A percentile compares a stretch with the other conserved stretches of the same genome.
Evolutionary conservation across 2,113 vertebrate species (phyloP).

Genomic region (Cromileptes altivelis): DNA sequence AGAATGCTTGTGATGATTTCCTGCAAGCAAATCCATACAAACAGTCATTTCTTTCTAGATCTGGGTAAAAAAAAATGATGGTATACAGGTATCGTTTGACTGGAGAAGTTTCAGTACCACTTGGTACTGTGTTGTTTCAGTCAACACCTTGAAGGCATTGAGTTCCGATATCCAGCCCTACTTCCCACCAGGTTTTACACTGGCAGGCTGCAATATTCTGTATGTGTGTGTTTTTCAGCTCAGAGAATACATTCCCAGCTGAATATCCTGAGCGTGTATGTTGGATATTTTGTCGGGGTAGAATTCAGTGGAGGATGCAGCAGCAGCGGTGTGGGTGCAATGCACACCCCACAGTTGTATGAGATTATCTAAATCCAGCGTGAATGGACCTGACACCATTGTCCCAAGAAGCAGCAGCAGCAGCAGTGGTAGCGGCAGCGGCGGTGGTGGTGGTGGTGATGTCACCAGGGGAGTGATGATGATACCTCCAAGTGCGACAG

Average conservation of each 20-base stretch:
- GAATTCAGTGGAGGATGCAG: constrained; percentile 64
- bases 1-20: too few relatives aligned
- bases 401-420: constrained; percentile 72
- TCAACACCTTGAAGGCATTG: too few relatives aligned
- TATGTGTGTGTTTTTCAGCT: constrained; percentile 33
- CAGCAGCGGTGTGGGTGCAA: constrained; percentile 69
- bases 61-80: too few relatives aligned
- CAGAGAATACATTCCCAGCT: constrained; percentile 37
- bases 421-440: neutral
- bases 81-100: too few relatives aligned
- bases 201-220: constrained; percentile 16
- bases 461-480: constrained; percentile 69
- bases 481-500: constrained; percentile 75
- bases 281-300: constrained; percentile 59
- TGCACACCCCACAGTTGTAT: constrained; percentile 71
- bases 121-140: too few relatives aligned
- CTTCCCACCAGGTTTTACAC: constrained; percentile 5
- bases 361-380: constrained; percentile 83
- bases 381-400: constrained; percentile 83
- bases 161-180: neutral
- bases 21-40: too few relatives aligned
- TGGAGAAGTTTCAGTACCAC: too few relatives aligned
- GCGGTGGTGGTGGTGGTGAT: constrained; percentile 50
- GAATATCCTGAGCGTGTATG: constrained; percentile 40
- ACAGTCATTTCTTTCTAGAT: too few relatives aligned